Evolutionary conservation across 2,888 invertebrate species (phyloP), one percentile per base, ranked within the genome.

Genomic region (Clivina fossor): DNA sequence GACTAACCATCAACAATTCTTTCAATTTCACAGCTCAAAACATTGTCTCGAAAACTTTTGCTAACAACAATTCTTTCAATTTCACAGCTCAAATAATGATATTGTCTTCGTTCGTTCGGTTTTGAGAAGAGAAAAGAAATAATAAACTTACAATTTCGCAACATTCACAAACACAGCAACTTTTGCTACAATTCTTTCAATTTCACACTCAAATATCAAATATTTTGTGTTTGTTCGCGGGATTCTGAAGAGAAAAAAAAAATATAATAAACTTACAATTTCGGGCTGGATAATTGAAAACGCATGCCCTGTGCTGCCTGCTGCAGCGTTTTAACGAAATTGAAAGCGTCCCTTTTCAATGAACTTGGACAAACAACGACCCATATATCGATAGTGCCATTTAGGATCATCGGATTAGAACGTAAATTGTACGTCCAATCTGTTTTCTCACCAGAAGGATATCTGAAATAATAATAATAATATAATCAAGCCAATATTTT

Each of bases 361-460:
- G 75, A 60, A 4, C 71, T 70, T 0, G 81, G 80, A 2, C 76
- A 75, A 7, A 82, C 69, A 1, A 80, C 76, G 1, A 75, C 76
- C 78, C 82, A 79, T 0, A 69, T 69, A 0, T 71, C 63, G 19
- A 78, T 60, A 2, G 64, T 60, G 0, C 73, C 77, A 0, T 74
- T 58, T 0, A 70, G 50, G 28, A 74, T 74, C 78, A 82, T 77
- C 0, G 68, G 58, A 0, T 63, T 69, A 0, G 74, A 70, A 59
- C 87, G 75, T 68, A 93, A 78, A 26, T 83, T 82, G 1, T 75
- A 70, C 0, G 87, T 86, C 93, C 94, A 95, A 49, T 93, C 90
- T 0, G 88, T 90, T 1, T 78, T 76, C 0, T 74, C 71, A 9
- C 83, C 85, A 0, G 76, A 71, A 0, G 66, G 56, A 33, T 70